Percentiles rank a stretch among this genome's conserved stretches.
These are phyloP conservation scores for Eulemur coronatus DNA, from an alignment of 2,797 vertebrate genomes.

Conservation along the genomic window DNA sequence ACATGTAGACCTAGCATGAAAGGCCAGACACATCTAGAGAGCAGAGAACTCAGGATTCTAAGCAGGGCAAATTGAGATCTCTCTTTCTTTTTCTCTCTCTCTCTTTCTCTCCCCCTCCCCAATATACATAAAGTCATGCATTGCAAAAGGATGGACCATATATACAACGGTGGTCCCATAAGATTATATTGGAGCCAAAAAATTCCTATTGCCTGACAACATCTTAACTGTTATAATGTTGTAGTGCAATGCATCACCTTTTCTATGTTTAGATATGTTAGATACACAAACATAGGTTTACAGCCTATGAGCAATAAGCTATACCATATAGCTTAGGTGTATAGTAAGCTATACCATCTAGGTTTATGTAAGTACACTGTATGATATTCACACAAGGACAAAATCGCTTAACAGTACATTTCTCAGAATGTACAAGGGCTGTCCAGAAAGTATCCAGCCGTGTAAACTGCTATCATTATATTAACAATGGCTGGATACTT, in stretches of 20 bases:
- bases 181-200: neutral
- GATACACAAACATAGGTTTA: neutral
- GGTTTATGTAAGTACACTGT: neutral
- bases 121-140: neutral
- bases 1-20: neutral
- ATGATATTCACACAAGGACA: neutral
- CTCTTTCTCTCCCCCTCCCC: too few relatives aligned
- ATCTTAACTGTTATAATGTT: neutral
- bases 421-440: neutral
- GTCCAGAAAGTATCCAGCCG: too few relatives aligned
- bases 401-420: neutral
- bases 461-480: too few relatives aligned
- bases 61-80: neutral
- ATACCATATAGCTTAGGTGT: neutral
- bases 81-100: neutral
- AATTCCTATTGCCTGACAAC: neutral
- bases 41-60: neutral
- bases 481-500: too few relatives aligned
- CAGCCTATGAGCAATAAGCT: neutral
- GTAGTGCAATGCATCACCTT: neutral
- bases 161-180: neutral
- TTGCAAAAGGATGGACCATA: neutral
- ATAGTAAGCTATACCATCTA: neutral
- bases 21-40: neutral
- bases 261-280: neutral